Percentiles rank a stretch among this genome's conserved stretches.
Conservation (phyloP, 2,888 invertebrate genomes). For the Branchinecta sandiegonensis region DNA sequence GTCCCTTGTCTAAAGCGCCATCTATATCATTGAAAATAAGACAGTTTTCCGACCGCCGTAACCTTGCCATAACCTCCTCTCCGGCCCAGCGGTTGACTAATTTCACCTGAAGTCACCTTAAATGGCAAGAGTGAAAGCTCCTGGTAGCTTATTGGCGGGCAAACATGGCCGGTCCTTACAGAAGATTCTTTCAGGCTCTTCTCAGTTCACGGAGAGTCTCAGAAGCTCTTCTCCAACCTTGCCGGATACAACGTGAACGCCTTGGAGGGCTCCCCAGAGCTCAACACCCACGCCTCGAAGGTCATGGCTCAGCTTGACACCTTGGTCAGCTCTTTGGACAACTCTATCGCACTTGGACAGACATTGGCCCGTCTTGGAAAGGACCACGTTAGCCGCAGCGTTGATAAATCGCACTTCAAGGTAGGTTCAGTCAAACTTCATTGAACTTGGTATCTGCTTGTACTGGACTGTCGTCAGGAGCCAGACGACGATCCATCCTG, state of each 20-base stretch:
- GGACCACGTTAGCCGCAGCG: constrained; percentile 2
- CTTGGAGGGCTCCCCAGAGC: not conserved
- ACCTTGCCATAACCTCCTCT: too few species aligned
- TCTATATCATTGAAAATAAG: too few species aligned
- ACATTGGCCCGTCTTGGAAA: not conserved
- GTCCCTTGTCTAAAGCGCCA: too few species aligned
- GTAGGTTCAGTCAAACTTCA: not conserved
- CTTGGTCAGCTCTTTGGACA: not conserved
- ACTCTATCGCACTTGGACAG: not conserved
- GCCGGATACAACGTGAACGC: not conserved
- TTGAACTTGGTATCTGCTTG: too few species aligned
- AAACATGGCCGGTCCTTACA: too few species aligned
- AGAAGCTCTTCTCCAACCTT: not conserved
- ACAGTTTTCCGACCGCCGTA: too few species aligned
- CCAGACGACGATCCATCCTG: too few species aligned
- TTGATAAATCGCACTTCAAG: not conserved
- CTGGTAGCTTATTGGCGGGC: too few species aligned
- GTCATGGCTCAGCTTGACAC: constrained; percentile 3
- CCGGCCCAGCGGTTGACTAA: too few species aligned
- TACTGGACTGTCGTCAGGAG: too few species aligned
- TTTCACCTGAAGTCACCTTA: too few species aligned
- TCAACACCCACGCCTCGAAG: constrained; percentile 8
- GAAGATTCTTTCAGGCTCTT: not conserved
- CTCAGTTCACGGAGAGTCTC: not conserved
- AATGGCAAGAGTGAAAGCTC: too few species aligned